phyloP scores from a whole-genome alignment of 1,140 invertebrate genomes.

The Tetramorium parvispinum region DNA sequence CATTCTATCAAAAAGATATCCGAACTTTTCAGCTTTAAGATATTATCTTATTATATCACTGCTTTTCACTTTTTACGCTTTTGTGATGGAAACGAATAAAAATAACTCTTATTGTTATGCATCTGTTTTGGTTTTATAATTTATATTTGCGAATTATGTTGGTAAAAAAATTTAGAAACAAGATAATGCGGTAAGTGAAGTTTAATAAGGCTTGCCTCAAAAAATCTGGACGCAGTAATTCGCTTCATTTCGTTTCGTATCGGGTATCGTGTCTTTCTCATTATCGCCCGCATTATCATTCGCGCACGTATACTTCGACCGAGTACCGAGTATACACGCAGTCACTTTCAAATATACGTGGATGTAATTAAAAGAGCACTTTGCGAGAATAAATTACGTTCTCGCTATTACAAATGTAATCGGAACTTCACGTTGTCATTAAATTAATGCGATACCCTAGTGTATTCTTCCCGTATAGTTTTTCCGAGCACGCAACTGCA shows the following conservation, averaged over 20 bases:
- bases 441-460: neutral
- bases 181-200: neutral
- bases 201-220: neutral
- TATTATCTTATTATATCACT: neutral
- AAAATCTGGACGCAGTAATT: neutral
- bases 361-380: slow-evolving; percentile 29
- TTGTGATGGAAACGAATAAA: neutral
- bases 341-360: slow-evolving; percentile 4
- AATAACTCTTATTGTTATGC: neutral
- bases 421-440: neutral
- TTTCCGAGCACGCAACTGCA: neutral
- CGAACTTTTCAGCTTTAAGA: neutral
- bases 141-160: neutral
- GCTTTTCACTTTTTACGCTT: neutral
- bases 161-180: neutral
- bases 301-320: neutral
- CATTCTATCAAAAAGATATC: neutral
- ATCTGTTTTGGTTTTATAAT: neutral
- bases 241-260: neutral
- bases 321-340: neutral
- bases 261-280: neutral
- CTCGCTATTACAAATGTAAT: slow-evolving; percentile 29
- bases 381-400: slow-evolving; percentile 31
- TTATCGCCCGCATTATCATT: slow-evolving; percentile 22
- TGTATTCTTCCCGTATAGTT: neutral